phyloP scores from a whole-genome alignment of 2,113 vertebrate species.

The Pontoporia blainvillei region DNA sequence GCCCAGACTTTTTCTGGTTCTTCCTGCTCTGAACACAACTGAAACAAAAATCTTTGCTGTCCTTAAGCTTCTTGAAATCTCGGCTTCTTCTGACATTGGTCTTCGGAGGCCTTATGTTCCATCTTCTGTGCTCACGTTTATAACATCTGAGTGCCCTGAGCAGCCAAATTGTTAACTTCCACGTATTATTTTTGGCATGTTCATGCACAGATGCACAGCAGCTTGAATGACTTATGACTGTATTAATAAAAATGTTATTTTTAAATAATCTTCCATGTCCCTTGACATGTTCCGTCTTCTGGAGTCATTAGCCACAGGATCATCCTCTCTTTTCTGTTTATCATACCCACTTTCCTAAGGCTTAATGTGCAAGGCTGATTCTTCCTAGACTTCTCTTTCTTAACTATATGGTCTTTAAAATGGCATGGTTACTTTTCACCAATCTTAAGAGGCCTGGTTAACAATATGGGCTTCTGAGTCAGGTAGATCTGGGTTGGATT shows the following conservation, averaged over 20 bases:
- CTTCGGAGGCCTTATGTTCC: neutral
- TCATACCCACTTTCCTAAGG: neutral
- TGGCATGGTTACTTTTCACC: neutral
- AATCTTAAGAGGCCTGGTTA: neutral
- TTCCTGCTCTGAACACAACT: neutral
- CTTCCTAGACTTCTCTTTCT: conserved; percentile 5
- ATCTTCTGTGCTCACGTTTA: neutral
- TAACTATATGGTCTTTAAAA: neutral
- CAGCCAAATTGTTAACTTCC: neutral
- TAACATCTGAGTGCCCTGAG: neutral
- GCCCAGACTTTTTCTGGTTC: neutral
- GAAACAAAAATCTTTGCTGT: neutral
- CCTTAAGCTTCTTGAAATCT: neutral
- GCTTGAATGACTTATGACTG: neutral
- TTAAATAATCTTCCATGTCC: neutral
- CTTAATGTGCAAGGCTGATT: neutral
- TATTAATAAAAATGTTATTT: neutral
- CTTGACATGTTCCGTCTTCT: neutral
- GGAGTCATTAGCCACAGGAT: neutral
- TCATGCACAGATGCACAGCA: neutral
- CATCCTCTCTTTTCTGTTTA: neutral
- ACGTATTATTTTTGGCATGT: neutral
- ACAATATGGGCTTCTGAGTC: neutral
- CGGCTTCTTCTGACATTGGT: neutral
- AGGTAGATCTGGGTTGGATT: neutral